Base-by-base conservation (phyloP, 2,113 vertebrate genomes). In the Spheniscus mendiculus region DNA sequence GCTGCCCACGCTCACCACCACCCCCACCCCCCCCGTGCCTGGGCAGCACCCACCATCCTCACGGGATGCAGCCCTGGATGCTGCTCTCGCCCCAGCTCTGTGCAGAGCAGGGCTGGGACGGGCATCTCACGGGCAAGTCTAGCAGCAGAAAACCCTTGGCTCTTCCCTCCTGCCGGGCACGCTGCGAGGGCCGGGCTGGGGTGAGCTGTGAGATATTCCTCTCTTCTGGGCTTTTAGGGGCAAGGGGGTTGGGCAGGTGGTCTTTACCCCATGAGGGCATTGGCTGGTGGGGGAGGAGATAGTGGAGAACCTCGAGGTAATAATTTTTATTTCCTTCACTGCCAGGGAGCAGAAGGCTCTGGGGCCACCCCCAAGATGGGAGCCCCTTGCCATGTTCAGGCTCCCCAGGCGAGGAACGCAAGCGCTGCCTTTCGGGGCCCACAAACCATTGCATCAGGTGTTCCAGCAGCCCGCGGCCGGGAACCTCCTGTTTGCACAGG, bases 361-460 rank as follows among this genome's bases (percentile, higher is more conserved):
- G 47, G 55, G 58, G 45, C 7, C 11, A 2, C 45, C 50, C 23
- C 72, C 78, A 15, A 42, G 53, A 16, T 2, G 7, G 32, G 18
- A 25, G 25, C 20, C 12, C 32, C n/a, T 15, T 9, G 23, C 32
- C 14, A 1, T 3, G 55, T 9, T 50, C 32, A 23, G 53, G n/a
- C 61, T 70, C n/a, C 61, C 38, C 36, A 11, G 65, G 44, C 1
- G 15, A 27, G 66, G 23, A 72, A 49, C 12, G 3, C 18, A 40
- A 4, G 14, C 2, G 14, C 32, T 42, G 30, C 38, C 53, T 34
- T 15, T 26, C 21, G 25, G 49, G 59, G 45, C 73, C 53, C 63
- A 3, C 1, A 10, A 10, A 2, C 1, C 1, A 1, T 15, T 47
- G 42, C 47, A 38, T 65, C 69, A 50, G 49, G 5, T 7, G 19